Evolutionary conservation across 2,888 invertebrate species (phyloP).

Genomic region (Polydrusus tereticollis): DNA sequence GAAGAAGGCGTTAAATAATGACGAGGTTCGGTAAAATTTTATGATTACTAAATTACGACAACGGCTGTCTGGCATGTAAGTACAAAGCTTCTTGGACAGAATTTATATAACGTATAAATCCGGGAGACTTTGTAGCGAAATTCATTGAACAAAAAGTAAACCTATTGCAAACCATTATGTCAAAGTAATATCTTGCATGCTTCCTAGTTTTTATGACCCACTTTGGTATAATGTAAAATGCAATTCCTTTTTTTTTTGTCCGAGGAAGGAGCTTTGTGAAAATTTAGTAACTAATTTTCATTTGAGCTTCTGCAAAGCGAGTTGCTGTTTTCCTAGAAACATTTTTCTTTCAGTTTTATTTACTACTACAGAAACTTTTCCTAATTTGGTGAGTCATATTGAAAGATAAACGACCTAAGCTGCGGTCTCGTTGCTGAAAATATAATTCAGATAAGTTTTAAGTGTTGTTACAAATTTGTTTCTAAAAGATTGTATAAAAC

Average conservation of each 20-base stretch:
- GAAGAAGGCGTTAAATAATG: constrained; percentile 39
- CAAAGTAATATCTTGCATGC: too few species aligned
- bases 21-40: constrained; percentile 37
- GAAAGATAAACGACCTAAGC: constrained; percentile 4
- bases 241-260: neutral
- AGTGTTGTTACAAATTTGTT: neutral
- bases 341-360: constrained; percentile 10
- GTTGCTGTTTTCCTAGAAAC: constrained; percentile 1
- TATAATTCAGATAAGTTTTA: neutral
- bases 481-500: neutral
- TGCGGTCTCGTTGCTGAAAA: neutral
- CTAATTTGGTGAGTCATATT: constrained; percentile 22
- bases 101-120: constrained; percentile 3
- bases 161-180: too few species aligned
- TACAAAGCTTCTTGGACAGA: constrained; percentile 4
- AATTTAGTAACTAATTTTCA: neutral
- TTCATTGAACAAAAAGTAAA: too few species aligned
- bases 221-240: neutral
- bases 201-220: neutral
- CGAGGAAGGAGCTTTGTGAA: neutral
- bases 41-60: constrained; percentile 37
- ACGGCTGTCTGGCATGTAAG: constrained; percentile 24
- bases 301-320: constrained; percentile 1
- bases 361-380: constrained; percentile 27
- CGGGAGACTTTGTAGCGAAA: neutral